Percentiles rank a stretch among this genome's conserved stretches.
phyloP scores from a whole-genome alignment of 2,113 vertebrate genomes.

The Ophiodon elongatus region DNA sequence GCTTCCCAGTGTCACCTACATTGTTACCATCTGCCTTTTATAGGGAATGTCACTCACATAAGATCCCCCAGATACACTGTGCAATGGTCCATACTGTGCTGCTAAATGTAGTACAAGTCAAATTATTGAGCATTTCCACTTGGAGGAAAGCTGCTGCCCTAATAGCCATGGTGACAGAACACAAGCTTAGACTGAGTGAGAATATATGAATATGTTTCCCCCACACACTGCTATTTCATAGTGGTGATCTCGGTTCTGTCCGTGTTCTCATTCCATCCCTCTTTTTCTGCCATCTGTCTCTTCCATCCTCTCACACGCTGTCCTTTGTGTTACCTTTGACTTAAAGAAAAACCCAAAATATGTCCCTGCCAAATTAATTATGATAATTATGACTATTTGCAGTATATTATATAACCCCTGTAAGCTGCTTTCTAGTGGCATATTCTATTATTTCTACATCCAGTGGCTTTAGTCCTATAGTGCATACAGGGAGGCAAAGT shows the following conservation, averaged over 20 bases:
- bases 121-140: constrained; percentile 41
- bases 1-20: constrained; percentile 54
- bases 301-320: not conserved
- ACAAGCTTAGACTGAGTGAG: not conserved
- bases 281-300: not conserved
- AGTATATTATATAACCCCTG: constrained; percentile 3
- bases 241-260: not conserved
- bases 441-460: constrained; percentile 11
- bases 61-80: constrained; percentile 50
- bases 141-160: constrained; percentile 16
- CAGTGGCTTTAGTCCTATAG: not conserved
- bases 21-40: constrained; percentile 64
- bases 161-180: not conserved
- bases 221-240: not conserved
- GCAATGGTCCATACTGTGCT: constrained; percentile 48
- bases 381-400: constrained; percentile 19
- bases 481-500: not conserved
- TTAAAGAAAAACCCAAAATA: constrained; percentile 3
- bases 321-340: constrained; percentile 10
- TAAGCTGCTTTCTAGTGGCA: constrained; percentile 8
- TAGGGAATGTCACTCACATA: constrained; percentile 52
- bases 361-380: constrained; percentile 17
- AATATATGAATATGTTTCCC: constrained; percentile 6
- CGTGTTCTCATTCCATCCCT: not conserved
- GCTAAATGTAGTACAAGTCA: constrained; percentile 29